Conservation (phyloP, 2,888 invertebrate genomes). For the Diarsia mendica region DNA sequence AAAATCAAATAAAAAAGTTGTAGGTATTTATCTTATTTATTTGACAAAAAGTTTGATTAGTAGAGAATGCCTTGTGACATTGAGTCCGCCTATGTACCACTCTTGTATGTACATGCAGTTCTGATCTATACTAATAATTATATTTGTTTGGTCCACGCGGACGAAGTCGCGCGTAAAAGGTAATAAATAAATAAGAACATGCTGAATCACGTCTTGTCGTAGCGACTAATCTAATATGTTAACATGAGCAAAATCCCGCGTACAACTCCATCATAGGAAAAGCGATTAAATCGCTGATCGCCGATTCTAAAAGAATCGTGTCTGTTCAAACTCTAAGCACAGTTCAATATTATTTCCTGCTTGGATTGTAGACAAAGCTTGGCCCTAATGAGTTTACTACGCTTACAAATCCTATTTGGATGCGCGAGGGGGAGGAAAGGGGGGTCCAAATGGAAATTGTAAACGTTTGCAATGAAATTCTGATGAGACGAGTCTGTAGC, state of each 20-base stretch:
- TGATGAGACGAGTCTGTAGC: slow-evolving; percentile 63
- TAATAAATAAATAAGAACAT: no score
- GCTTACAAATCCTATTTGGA: slow-evolving; percentile 73
- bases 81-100: no score
- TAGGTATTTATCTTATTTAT: no score
- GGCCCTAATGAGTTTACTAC: slow-evolving; percentile 76
- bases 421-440: slow-evolving; percentile 18
- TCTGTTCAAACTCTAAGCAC: slow-evolving; percentile 51
- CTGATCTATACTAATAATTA: no score
- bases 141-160: no score
- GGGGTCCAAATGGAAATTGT: slow-evolving; percentile 67
- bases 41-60: no score
- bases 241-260: background rate
- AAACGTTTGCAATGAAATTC: slow-evolving; percentile 69
- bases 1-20: no score
- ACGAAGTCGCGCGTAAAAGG: no score
- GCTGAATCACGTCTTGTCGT: no score
- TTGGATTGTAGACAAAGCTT: slow-evolving; percentile 71
- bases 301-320: background rate
- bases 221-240: background rate
- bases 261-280: background rate
- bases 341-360: slow-evolving; percentile 72
- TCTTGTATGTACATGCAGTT: no score
- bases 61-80: no score
- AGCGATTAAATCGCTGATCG: background rate